Conservation (phyloP, 2,113 vertebrate species). For the Pleuronectes platessa region DNA sequence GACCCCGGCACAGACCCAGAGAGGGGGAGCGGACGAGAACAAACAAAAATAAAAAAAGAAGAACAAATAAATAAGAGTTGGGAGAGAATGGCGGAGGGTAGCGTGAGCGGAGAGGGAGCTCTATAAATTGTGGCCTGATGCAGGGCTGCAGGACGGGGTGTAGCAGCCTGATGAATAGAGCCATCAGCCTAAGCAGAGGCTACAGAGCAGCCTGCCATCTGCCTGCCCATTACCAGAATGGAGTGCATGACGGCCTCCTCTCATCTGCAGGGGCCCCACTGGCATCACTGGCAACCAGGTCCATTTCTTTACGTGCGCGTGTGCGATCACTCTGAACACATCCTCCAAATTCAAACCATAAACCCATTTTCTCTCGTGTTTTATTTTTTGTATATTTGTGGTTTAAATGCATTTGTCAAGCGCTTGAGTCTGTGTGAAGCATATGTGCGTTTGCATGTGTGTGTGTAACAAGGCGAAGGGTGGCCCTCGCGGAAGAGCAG, state of each 20-base stretch:
- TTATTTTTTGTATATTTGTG: conserved; percentile 37
- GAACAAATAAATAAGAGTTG: conserved; percentile 64
- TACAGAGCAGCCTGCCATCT: conserved; percentile 83
- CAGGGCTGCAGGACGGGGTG: conserved; percentile 69
- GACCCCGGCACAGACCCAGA: conserved; percentile 34
- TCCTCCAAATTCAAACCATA: conserved; percentile 8
- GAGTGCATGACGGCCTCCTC: conserved; percentile 63
- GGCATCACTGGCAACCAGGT: conserved; percentile 61
- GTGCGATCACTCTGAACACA: background rate
- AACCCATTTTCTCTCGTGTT: background rate
- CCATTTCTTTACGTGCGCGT: conserved; percentile 30
- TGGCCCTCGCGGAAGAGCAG: conserved; percentile 67
- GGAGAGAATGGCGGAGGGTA: conserved; percentile 51
- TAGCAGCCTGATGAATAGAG: conserved; percentile 81
- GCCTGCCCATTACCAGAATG: conserved; percentile 82
- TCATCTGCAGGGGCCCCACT: conserved; percentile 70
- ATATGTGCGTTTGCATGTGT: conserved; percentile 1
- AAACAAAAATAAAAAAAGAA: background rate
- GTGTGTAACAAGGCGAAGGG: conserved; percentile 12
- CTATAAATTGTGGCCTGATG: conserved; percentile 71
- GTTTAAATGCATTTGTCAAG: background rate
- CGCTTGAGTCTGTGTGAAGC: conserved; percentile 34
- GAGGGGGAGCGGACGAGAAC: conserved; percentile 30
- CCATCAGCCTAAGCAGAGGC: conserved; percentile 82
- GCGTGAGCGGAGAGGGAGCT: conserved; percentile 44